phyloP scores from a whole-genome alignment of 2,888 invertebrate genomes.

The Prostheceraeus crozeri region DNA sequence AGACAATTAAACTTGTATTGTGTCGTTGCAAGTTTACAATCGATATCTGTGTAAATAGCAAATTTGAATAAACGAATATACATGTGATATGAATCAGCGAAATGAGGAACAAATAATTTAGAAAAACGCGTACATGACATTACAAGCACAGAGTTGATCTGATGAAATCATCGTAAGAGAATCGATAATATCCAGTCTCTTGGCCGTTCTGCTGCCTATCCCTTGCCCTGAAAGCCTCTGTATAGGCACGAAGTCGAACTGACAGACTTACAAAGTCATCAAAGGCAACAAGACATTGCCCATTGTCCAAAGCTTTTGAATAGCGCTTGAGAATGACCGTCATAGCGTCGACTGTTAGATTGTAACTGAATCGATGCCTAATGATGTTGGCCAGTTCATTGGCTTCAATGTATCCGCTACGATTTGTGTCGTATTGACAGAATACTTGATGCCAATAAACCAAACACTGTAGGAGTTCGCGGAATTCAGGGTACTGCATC shows the following conservation, averaged over 20 bases:
- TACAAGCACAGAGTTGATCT: conserved; percentile 46
- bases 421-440: conserved; percentile 45
- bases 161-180: conserved; percentile 49
- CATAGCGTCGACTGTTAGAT: conserved; percentile 44
- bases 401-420: conserved; percentile 48
- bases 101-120: no score
- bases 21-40: no score
- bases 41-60: no score
- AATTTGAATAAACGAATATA: no score
- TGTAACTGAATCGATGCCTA: conserved; percentile 45
- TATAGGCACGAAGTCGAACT: conserved; percentile 46
- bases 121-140: no score
- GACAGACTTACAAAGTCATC: conserved; percentile 48
- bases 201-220: conserved; percentile 44
- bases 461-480: conserved; percentile 50
- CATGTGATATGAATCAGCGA: no score
- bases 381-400: conserved; percentile 46
- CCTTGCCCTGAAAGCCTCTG: conserved; percentile 50
- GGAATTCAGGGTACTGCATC: conserved; percentile 51
- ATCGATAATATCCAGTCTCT: conserved; percentile 45
- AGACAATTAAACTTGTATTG: no score
- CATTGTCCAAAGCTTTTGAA: conserved; percentile 44
- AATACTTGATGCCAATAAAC: conserved; percentile 49
- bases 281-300: conserved; percentile 47
- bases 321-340: conserved; percentile 48